These are phyloP conservation scores for Caenorhabditis remanei DNA, from an alignment of 1,140 invertebrate species.

Conservation along the genomic window DNA sequence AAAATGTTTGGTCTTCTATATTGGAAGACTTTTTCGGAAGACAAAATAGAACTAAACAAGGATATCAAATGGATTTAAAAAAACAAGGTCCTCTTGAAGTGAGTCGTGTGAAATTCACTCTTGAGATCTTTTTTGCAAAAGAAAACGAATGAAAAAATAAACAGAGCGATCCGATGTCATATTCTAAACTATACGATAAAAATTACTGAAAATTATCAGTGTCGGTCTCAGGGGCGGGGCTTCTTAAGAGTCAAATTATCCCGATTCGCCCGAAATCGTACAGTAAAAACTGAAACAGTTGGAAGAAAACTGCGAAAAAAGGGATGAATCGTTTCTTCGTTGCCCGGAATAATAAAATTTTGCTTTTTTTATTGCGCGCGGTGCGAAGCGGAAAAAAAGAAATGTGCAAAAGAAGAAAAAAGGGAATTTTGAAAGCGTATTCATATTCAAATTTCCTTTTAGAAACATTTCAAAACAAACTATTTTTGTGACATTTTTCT, in stretches of 20 bases:
- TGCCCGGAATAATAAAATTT: conserved; percentile 19
- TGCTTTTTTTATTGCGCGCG: conserved; percentile 48
- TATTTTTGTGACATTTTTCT: background rate
- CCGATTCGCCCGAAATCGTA: too few species aligned
- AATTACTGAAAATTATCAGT: too few species aligned
- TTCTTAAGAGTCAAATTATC: too few species aligned
- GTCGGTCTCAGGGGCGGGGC: too few species aligned
- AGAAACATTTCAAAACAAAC: conserved; percentile 10
- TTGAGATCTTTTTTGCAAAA: conserved; percentile 9
- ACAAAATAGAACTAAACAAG: too few species aligned
- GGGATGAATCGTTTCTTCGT: background rate
- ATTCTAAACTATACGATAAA: background rate
- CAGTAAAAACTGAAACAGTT: too few species aligned
- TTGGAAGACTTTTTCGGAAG: background rate
- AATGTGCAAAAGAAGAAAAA: conserved; percentile 27
- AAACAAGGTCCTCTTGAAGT: background rate
- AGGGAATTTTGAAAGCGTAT: conserved; percentile 12
- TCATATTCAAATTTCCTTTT: conserved; percentile 1
- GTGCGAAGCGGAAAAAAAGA: conserved; percentile 9
- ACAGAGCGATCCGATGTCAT: background rate
- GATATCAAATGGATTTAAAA: background rate
- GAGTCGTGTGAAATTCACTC: conserved; percentile 5
- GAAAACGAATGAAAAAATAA: background rate
- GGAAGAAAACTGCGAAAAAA: background rate
- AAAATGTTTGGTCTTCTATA: background rate